Base-by-base conservation (phyloP, 2,888 invertebrate genomes). In the Rhagonycha lutea region DNA sequence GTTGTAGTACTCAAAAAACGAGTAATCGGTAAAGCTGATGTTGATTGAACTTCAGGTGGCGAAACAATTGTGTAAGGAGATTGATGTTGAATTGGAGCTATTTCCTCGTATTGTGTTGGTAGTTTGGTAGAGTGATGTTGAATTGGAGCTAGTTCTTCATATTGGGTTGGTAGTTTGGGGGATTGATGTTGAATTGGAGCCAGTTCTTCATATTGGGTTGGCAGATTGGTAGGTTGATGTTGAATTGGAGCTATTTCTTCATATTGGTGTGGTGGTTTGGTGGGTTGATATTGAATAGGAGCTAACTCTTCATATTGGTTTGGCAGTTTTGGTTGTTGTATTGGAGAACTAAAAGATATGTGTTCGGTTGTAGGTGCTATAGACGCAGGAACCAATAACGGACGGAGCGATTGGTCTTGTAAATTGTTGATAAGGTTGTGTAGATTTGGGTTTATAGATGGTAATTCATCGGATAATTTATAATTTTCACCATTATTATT, bases 391-490 rank as follows among this genome's bases (percentile, higher is more conserved):
- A 84, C 82, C 61, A 88, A 78, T 68, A 87, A 80, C 14, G 86
- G 84, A 68, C 86, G 81, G n/a, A 87, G 83, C n/a, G 86, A 84
- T 81, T 86, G 86, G 76, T 92, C 92, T 80, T 91, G 88, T 32
- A 93, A 85, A 29, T 91, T 90, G 81, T 92, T 92, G 0, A 92
- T 90, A 24, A 92, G 84, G 0, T 91, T 90, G 1, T 92, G 91
- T 28, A 92, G 86, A 79, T 91, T 90, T 0, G 91, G 90, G 14
- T 90, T 91, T 63, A 91, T 88, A 0, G 90, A 87, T 1, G 91
- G 91, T 18, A 92, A 84, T 79, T 91, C 90, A 0, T 90, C 89
- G 3, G 91, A 90, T 61, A 91, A 82, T 72, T 89, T 89, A 61
- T 90, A 91, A 29, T 79, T 71, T 70, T 81, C 77, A 12, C 32